Evolutionary conservation across 2,113 vertebrate species (phyloP).

Genomic region (Brevimyrus niger): DNA sequence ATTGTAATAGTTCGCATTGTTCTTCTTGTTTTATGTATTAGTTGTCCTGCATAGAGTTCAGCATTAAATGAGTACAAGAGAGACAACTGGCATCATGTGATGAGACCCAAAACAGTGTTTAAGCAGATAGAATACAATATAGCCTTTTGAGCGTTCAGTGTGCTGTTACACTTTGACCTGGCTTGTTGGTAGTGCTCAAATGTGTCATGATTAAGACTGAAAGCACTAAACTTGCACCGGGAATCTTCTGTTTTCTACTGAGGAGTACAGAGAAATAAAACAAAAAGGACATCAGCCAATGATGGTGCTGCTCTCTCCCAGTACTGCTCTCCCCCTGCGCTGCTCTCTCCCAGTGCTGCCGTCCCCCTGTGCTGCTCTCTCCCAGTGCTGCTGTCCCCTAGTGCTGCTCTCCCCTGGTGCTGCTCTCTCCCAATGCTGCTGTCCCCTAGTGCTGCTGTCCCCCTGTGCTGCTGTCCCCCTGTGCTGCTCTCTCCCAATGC

Average conservation of each 20-base stretch:
- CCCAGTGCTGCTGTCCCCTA: not conserved
- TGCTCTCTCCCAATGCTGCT: no score
- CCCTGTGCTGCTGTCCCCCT: no score
- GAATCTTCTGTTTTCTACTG: not conserved
- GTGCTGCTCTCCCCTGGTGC: not conserved
- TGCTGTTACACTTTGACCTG: not conserved
- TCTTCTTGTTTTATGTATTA: not conserved
- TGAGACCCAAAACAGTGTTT: not conserved
- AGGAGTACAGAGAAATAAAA: not conserved
- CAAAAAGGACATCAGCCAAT: not conserved
- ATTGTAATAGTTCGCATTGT: not conserved
- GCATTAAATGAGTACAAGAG: not conserved
- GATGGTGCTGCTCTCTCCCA: not conserved
- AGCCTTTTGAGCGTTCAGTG: not conserved
- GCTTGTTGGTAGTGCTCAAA: not conserved
- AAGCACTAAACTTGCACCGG: not conserved
- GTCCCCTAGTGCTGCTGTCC: no score
- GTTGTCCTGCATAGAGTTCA: not conserved
- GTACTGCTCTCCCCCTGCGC: not conserved
- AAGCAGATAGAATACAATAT: not conserved
- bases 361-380: not conserved
- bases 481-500: no score
- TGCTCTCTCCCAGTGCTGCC: not conserved
- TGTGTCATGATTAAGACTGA: not conserved
- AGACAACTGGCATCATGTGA: not conserved